phyloP scores from a whole-genome alignment of 2,797 vertebrate species.

The Jordanella pulchra region DNA sequence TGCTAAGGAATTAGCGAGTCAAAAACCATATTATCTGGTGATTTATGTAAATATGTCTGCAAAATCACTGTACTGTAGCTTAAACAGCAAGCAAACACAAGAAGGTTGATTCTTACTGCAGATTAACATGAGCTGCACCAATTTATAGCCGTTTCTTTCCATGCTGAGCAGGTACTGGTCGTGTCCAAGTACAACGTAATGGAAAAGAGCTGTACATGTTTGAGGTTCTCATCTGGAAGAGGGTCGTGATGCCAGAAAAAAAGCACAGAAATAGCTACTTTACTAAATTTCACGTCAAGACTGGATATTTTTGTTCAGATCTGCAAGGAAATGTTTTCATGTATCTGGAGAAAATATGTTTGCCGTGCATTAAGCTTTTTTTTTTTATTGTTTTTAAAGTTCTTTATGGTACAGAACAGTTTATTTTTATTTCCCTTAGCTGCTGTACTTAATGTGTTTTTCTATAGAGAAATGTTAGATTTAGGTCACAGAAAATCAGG shows the following conservation, averaged over 20 bases:
- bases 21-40: neutral
- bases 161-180: neutral
- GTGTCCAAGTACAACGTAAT: neutral
- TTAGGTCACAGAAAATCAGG: conserved; percentile 23
- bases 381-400: neutral
- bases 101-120: neutral
- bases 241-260: neutral
- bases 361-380: neutral
- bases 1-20: neutral
- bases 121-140: neutral
- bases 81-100: neutral
- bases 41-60: neutral
- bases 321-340: neutral
- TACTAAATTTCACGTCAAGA: neutral
- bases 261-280: neutral
- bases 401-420: neutral
- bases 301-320: neutral
- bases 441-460: neutral
- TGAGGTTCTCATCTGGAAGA: neutral
- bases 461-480: conserved; percentile 9
- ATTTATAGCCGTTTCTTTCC: neutral
- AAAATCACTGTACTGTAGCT: neutral
- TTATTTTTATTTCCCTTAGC: neutral
- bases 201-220: neutral
- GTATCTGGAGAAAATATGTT: neutral